Base-by-base conservation (phyloP, 64 coral and sea anemone genomes). In the Catalaphyllia jardinei region DNA sequence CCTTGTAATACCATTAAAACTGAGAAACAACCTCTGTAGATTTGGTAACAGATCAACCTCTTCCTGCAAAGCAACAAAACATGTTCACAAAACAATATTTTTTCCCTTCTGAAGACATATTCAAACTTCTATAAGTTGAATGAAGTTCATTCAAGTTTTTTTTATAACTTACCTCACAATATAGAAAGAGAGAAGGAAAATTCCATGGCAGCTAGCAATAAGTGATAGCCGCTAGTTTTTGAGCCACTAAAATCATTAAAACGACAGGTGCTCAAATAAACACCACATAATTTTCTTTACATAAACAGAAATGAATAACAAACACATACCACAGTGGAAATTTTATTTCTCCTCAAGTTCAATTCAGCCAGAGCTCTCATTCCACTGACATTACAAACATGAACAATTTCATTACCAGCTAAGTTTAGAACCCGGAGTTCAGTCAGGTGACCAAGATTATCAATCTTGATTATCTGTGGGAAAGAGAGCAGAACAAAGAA, bases 1-100 rank as follows among this genome's bases (percentile, higher is more conserved):
- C 96, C 96, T 98, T 65, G 93, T 81, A 24, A 98, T 98, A 49
- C 87, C 87, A 71, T 98, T 98, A 72, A 98, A 94, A 90, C 96
- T 98, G 17, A 98, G 82, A 81, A 98, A 98, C 13, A 98, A 51
- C 89, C 96, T 57, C 79, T 98, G 96, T n/a, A 98, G 84, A 90
- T 90, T 98, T 39, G 82, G 25, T 16, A 98, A 77, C 29, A 91
- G 82, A 74, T 98, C 93, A 22, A 98, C 86, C 59, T 98, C 96
- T 87, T 87, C 91, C 96, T 98, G 73, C 38, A 59, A 79, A 80
- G 20, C 28, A 87, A 52, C 39, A 14, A 29, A 60, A 61, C 28
- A 20, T 46, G 42, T 46, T 29, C 2, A 27, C 5, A 1, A 83
- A 24, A 28, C 18, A 60, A 33, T 31, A 0, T 0, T n/a, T 17